These are phyloP conservation scores for Rhagoletis pomonella DNA, from an alignment of 1,140 invertebrate genomes.

Conservation along the genomic window DNA sequence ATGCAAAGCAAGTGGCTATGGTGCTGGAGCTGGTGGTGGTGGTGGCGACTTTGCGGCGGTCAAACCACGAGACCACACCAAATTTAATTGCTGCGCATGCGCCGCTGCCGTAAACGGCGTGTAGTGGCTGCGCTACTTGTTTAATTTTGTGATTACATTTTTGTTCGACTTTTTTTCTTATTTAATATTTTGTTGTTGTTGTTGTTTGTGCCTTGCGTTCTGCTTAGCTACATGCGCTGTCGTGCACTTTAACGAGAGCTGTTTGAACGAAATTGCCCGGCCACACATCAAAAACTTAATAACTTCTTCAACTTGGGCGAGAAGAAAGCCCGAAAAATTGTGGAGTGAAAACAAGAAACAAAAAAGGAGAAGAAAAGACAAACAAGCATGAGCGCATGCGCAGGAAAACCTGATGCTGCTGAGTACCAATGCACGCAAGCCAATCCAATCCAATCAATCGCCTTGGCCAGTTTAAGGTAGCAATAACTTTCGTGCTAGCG, in stretches of 20 bases:
- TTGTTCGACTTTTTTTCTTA: neutral
- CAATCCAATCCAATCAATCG: constrained; percentile 47
- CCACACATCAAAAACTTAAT: constrained; percentile 50
- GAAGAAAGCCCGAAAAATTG: constrained; percentile 19
- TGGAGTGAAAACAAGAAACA: neutral
- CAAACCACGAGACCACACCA: constrained; percentile 49
- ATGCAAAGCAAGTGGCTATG: neutral
- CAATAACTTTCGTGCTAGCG: constrained; percentile 9
- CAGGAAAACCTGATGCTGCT: neutral
- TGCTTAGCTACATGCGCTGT: no score
- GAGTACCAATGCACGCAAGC: neutral
- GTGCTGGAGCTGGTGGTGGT: no score
- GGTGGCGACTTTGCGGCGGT: neutral
- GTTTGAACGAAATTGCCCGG: constrained; percentile 19
- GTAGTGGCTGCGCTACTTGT: neutral
- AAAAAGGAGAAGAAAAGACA: neutral
- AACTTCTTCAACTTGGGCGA: constrained; percentile 40
- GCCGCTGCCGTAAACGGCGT: constrained; percentile 34
- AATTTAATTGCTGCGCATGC: constrained; percentile 50
- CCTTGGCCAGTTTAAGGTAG: neutral
- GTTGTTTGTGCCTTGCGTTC: neutral
- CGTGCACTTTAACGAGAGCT: constrained; percentile 46
- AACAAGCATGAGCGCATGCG: neutral
- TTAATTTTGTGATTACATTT: constrained; percentile 49
- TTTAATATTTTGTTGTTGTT: neutral